Evolutionary conservation across 37 sponge, comb jelly and placozoan species (phyloP), one percentile per base, ranked within the genome.

Genomic region (Aphrocallistes beatrix): DNA sequence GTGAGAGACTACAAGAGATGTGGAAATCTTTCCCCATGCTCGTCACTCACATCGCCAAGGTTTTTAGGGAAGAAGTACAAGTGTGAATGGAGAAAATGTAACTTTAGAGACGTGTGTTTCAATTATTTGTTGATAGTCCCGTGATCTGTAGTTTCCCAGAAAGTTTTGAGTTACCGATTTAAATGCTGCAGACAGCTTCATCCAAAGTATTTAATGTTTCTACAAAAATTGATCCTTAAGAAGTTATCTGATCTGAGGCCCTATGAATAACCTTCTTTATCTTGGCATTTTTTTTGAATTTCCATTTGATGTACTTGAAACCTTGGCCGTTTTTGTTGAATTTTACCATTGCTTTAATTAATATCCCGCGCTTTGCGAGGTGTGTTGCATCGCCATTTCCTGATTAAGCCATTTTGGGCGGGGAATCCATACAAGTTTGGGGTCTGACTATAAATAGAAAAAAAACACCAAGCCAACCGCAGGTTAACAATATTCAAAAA

Each of bases 11-110:
- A n/a, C n/a, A n/a, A n/a, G n/a, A n/a, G n/a, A n/a, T n/a, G n/a
- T n/a, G n/a, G 83, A 23, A 82, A 82, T 82, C 83, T 23, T 82
- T 82, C 83, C n/a, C 83, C 83, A 8, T 82, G 83, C 45, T 82
- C 83, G 39, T 82, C 83, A 37, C 39, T 37, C 23, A 82, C 21
- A 82, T 23, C 83, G 9, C 83, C 83, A 82, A 82, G 83, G 23
- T 82, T 17, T 23, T 38, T 23, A 8, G 83, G 83, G 39, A 82
- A 82, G 28, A 37, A 82, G 45, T 82, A 19, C 8, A 82, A 25
- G 23, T 82, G 83, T 28, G 39, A 37, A 37, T 82, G 83, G 25
- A 82, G 45, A 82, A 82, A 82, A 37, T 82, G 83, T 28, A 82
- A 8, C 28, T 82, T 82, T 40, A 82, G 39, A 17, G 39, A 28